Percentiles rank a stretch among this genome's conserved stretches.
Conservation (phyloP, 2,113 vertebrate genomes). For the Phoenicopterus ruber region DNA sequence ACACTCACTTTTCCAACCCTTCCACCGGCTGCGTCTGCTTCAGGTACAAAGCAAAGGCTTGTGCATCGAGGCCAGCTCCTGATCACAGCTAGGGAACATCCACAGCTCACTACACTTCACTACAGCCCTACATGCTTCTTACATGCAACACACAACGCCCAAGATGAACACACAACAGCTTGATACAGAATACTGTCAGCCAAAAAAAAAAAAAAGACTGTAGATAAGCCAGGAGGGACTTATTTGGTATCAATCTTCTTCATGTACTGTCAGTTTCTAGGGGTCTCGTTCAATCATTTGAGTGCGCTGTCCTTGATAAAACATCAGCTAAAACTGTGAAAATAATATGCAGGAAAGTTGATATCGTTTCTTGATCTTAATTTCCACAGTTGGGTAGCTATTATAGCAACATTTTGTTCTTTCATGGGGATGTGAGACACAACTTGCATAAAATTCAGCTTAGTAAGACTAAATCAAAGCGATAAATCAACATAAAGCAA, state of each 20-base stretch:
- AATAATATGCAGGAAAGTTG: constrained; percentile 12
- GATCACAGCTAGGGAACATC: not conserved
- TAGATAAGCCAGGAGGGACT: not conserved
- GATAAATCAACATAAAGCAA: not conserved
- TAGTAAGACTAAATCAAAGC: not conserved
- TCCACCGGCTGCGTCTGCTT: not conserved
- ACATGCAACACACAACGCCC: not conserved
- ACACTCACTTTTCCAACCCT: not conserved
- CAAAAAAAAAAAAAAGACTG: not conserved
- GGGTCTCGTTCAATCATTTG: not conserved
- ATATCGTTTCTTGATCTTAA: constrained; percentile 7
- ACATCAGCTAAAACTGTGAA: constrained; percentile 37
- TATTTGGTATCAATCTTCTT: not conserved
- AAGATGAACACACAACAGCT: not conserved
- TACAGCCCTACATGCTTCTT: not conserved
- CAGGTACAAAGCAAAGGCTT: not conserved
- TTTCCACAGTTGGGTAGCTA: constrained; percentile 26
- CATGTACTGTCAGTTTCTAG: not conserved
- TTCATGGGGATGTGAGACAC: constrained; percentile 4
- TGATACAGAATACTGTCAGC: not conserved
- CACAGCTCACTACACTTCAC: not conserved
- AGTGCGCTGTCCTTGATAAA: constrained; percentile 23
- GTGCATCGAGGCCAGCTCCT: not conserved
- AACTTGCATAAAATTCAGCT: constrained; percentile 20
- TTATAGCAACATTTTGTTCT: constrained; percentile 43